Conservation (phyloP, 2,797 vertebrate genomes). For the Spinus olivaceus region DNA sequence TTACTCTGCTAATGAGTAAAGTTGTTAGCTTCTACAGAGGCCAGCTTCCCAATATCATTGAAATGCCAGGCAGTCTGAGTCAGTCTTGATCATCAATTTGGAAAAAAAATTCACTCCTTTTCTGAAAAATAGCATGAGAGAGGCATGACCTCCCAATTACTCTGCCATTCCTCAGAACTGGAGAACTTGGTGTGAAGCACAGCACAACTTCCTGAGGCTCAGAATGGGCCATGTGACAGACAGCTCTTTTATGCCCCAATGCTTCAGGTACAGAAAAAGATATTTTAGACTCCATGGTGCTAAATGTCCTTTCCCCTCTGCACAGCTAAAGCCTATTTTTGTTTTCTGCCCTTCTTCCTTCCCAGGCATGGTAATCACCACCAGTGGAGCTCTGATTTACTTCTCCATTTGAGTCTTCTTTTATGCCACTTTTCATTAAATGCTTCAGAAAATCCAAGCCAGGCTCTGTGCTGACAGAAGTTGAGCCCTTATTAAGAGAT, state of each 20-base stretch:
- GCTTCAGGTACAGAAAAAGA: background rate
- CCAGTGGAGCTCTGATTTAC: background rate
- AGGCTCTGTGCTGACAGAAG: background rate
- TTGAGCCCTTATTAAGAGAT: background rate
- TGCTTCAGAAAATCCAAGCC: background rate
- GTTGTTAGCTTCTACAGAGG: background rate
- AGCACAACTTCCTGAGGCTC: background rate
- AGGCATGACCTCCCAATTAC: background rate
- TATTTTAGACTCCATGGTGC: background rate
- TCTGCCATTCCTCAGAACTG: background rate
- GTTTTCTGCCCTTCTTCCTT: background rate
- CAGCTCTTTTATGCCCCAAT: background rate
- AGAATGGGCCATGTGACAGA: background rate
- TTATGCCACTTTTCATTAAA: background rate
- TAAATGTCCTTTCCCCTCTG: background rate
- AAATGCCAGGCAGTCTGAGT: slow-evolving; percentile 26
- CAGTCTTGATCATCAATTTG: background rate
- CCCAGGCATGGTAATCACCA: background rate
- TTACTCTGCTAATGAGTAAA: background rate
- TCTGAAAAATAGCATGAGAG: background rate
- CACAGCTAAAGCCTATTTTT: background rate
- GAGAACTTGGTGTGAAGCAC: background rate
- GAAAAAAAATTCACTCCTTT: background rate
- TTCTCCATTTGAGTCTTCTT: background rate
- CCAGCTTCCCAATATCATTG: background rate